Evolutionary conservation across 92 coral and sea anemone genomes (phyloP), one percentile per base, ranked within the genome.

Genomic region (Palythoa grandiflora): DNA sequence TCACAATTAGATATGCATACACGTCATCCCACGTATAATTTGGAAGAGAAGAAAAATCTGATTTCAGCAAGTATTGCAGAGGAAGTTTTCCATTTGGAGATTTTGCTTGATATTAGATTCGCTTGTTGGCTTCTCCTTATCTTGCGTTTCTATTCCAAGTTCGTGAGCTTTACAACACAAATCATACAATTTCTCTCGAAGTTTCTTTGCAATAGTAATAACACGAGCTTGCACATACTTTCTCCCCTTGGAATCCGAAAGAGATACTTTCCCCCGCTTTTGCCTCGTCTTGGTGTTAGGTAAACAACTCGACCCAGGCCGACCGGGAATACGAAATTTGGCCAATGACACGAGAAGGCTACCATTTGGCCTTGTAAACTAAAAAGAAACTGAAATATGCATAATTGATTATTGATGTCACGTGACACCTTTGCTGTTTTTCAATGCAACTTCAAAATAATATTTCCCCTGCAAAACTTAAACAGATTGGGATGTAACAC

Each of bases 261-360:
- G 14, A 52, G 9, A 53, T 11, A 79, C 84, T 70, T 38, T 83
- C 61, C 37, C 60, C 28, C 28, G 28, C 28, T 28, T 28, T 75
- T 65, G 89, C 89, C 89, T 87, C 84, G 47, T 83, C 75, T 87
- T 57, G 84, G 84, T 87, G 77, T 68, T 83, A 87, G 50, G 36
- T 61, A 68, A 70, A 75, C 38, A 71, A 75, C 65, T 84, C 80
- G 66, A 39, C 79, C 88, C 71, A 71, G 88, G 35, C 65, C 77
- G 40, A 71, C 88, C 48, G 61, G 79, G 78, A 66, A 71, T 84
- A 84, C 68, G 78, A 68, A 80, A 80, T 74, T 80, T 71, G 75
- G 2, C 87, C 20, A 59, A 61, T 83, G 52, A 59, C 7, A 52
- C 55, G 28, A 28, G 28, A 28, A 28, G 28, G 28, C 28, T 28